Evolutionary conservation across 2,888 invertebrate species (phyloP).

Genomic region (Argyresthia goedartella): DNA sequence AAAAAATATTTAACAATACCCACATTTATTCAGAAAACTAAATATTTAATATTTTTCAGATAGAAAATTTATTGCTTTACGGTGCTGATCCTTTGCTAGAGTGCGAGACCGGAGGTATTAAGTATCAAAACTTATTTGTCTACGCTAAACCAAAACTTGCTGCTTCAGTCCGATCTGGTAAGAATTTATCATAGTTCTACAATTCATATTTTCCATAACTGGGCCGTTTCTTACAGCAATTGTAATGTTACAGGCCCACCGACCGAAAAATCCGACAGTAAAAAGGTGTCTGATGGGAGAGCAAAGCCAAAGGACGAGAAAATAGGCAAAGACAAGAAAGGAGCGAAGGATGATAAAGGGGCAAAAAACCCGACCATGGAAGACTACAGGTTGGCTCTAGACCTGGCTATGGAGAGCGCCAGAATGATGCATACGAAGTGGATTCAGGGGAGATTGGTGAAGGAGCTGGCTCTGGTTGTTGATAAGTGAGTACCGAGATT

Average conservation of each 20-base stretch:
- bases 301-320: neutral
- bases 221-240: too few species aligned
- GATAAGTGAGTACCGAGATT: slow-evolving; percentile 25
- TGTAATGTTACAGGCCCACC: neutral
- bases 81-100: slow-evolving; percentile 47
- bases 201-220: too few species aligned
- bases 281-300: too few species aligned
- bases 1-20: too few species aligned
- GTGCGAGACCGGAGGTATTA: slow-evolving; percentile 30
- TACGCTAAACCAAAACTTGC: slow-evolving; percentile 22
- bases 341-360: neutral
- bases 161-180: too few species aligned
- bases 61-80: slow-evolving; percentile 40
- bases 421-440: slow-evolving; percentile 40
- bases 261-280: neutral
- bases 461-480: slow-evolving; percentile 32
- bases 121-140: slow-evolving; percentile 39
- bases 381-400: slow-evolving; percentile 37
- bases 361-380: slow-evolving; percentile 5
- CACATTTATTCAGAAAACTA: too few species aligned
- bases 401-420: slow-evolving; percentile 40
- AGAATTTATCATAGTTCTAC: too few species aligned
- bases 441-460: slow-evolving; percentile 42
- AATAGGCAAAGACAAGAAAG: neutral
- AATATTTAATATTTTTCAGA: slow-evolving; percentile 17